phyloP scores from a whole-genome alignment of 2,113 vertebrate genomes.

The Halichoeres trimaculatus region DNA sequence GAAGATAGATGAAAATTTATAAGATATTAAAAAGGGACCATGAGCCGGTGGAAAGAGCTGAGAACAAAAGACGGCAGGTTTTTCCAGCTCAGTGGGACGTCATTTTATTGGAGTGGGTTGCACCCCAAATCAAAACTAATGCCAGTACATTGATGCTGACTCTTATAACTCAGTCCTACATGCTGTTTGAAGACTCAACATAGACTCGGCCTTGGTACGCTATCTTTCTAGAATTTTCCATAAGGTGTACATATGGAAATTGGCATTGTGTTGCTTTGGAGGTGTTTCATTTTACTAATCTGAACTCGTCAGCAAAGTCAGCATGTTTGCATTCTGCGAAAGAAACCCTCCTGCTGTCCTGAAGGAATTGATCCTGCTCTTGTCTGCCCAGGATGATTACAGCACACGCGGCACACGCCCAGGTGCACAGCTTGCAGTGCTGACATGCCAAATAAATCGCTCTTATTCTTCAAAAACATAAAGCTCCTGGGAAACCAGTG shows the following conservation, averaged over 20 bases:
- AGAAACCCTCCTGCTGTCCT: conserved; percentile 15
- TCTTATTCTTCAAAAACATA: conserved; percentile 29
- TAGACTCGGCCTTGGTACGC: background rate
- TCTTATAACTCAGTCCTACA: background rate
- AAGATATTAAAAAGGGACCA: conserved; percentile 49
- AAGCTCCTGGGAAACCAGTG: conserved; percentile 3
- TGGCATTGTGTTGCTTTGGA: background rate
- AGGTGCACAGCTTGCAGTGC: conserved; percentile 48
- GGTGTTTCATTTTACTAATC: background rate
- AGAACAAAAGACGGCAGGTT: conserved; percentile 30
- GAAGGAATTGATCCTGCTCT: conserved; percentile 13
- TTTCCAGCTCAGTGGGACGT: conserved; percentile 36
- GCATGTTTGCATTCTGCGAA: conserved; percentile 37
- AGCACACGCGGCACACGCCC: conserved; percentile 11
- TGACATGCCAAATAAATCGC: conserved; percentile 31
- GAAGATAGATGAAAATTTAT: conserved; percentile 37
- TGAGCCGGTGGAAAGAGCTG: conserved; percentile 9
- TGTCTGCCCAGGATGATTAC: conserved; percentile 3
- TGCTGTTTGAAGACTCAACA: background rate
- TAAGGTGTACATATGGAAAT: background rate
- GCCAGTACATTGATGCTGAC: conserved; percentile 29
- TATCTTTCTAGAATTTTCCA: background rate
- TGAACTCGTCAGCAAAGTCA: conserved; percentile 30
- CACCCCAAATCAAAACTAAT: conserved; percentile 38
- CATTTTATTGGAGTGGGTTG: conserved; percentile 49